phyloP scores from a whole-genome alignment of 2,113 vertebrate genomes.

The Tapirus terrestris region DNA sequence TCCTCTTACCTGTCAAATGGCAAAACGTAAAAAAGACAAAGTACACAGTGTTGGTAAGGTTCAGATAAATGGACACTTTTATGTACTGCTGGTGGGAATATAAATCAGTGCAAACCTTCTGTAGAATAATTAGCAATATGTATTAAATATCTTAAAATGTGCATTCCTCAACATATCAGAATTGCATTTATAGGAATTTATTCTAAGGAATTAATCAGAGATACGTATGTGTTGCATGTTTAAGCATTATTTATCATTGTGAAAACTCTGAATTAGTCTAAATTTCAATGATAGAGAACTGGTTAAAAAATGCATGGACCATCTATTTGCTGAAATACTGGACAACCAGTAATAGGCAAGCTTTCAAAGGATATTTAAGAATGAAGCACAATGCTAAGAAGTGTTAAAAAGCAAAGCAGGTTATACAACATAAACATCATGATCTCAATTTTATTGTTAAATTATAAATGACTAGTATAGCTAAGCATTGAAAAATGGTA shows the following conservation, averaged over 20 bases:
- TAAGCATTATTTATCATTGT: background rate
- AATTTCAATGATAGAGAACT: background rate
- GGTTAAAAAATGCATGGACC: background rate
- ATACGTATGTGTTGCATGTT: background rate
- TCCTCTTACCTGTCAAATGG: background rate
- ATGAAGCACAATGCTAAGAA: background rate
- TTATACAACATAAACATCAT: background rate
- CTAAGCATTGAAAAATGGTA: background rate
- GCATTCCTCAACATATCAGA: background rate
- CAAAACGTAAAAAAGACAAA: background rate
- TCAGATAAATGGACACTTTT: background rate
- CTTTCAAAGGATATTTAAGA: background rate
- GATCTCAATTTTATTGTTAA: background rate
- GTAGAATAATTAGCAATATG: background rate
- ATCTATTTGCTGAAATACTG: fast-evolving
- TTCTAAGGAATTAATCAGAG: background rate
- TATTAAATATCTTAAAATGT: background rate
- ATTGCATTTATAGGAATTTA: background rate
- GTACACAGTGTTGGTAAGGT: background rate
- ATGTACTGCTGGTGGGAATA: background rate
- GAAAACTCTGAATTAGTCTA: background rate
- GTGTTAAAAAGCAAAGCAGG: background rate
- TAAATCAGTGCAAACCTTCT: background rate
- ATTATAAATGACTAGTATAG: background rate
- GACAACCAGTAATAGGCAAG: too few species aligned